Conservation (phyloP, 2,888 invertebrate genomes). For the Cataglyphis livida region DNA sequence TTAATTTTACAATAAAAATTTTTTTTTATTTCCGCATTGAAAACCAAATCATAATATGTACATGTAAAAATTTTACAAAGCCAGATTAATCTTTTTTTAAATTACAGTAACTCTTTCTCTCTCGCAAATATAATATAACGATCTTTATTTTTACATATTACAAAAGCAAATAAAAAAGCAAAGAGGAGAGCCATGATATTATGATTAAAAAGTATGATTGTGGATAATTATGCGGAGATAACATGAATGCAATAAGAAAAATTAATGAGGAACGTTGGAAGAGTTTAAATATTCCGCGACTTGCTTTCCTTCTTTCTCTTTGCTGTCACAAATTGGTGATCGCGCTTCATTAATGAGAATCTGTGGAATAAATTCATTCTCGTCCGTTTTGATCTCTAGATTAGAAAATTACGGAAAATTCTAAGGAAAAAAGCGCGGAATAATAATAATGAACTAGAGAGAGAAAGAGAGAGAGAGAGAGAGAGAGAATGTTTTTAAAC, state of each 20-base stretch:
- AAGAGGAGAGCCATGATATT: not conserved
- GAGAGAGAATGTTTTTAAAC: not conserved
- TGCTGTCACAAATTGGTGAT: not conserved
- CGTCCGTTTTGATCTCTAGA: not conserved
- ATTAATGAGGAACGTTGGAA: not conserved
- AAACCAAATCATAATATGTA: not conserved
- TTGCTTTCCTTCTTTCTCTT: not conserved
- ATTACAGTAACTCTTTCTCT: not conserved
- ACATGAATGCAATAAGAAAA: not conserved
- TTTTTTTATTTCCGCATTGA: not conserved
- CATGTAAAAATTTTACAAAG: not conserved
- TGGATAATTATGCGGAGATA: not conserved
- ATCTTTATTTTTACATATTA: not conserved
- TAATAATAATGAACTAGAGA: not conserved
- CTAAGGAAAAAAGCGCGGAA: not conserved
- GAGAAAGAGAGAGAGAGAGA: not conserved
- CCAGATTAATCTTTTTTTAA: not conserved
- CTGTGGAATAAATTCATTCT: conserved; percentile 5
- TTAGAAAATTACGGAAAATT: not conserved
- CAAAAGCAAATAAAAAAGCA: not conserved
- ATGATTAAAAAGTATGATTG: not conserved
- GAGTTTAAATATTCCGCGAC: not conserved
- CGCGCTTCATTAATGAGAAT: conserved; percentile 28
- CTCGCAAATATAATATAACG: not conserved
- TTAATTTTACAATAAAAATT: not conserved